Evolutionary conservation across 2,888 invertebrate species (phyloP).

Genomic region (Parapristionchus giblindavisi): DNA sequence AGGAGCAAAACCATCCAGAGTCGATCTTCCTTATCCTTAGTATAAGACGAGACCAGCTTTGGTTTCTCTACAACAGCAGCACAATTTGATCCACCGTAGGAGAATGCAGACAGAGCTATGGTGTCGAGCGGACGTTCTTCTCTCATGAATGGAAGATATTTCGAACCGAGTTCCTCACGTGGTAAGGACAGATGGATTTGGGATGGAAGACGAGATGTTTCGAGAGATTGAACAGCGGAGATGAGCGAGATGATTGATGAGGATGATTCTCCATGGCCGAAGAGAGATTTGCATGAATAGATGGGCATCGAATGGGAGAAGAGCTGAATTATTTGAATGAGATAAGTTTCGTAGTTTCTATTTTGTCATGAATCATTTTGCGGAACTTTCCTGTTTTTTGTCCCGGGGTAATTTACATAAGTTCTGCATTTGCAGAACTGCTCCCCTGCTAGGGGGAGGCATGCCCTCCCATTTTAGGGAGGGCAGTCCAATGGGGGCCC

Average conservation of each 20-base stretch:
- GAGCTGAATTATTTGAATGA: too few relatives aligned
- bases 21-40: not conserved
- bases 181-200: conserved; percentile 55
- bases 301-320: conserved; percentile 27
- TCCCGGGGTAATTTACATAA: too few relatives aligned
- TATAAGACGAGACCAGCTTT: not conserved
- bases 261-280: conserved; percentile 53
- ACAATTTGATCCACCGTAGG: conserved; percentile 55
- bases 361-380: too few relatives aligned
- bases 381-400: too few relatives aligned
- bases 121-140: conserved; percentile 49
- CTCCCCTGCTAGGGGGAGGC: too few relatives aligned
- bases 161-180: conserved; percentile 41
- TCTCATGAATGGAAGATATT: conserved; percentile 27
- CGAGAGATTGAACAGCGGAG: conserved; percentile 48
- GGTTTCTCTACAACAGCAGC: conserved; percentile 47
- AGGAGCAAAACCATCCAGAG: conserved; percentile 46
- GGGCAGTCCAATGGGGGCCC: too few relatives aligned
- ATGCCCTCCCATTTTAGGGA: too few relatives aligned
- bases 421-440: too few relatives aligned
- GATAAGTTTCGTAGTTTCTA: too few relatives aligned
- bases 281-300: conserved; percentile 40
- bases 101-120: conserved; percentile 52
- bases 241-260: conserved; percentile 52
- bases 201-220: conserved; percentile 48